Conservation (phyloP, 2,797 vertebrate genomes). For the Molossus alvarezi region DNA sequence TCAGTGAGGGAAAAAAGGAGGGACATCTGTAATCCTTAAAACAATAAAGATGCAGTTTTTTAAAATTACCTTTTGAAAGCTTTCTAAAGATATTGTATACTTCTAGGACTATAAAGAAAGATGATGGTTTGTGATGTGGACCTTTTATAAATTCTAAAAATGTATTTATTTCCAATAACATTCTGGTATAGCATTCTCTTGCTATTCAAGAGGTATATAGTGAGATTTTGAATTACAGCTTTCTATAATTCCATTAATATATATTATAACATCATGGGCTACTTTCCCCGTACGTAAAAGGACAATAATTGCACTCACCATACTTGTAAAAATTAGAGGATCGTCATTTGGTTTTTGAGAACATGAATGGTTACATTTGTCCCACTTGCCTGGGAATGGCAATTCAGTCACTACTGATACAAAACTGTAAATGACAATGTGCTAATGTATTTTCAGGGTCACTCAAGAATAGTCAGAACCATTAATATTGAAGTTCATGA, state of each 20-base stretch:
- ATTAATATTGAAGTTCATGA: slow-evolving; percentile 47
- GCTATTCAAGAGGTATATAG: not conserved
- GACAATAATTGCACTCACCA: not conserved
- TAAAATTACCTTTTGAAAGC: not conserved
- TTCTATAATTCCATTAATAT: slow-evolving; percentile 17
- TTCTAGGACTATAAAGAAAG: slow-evolving; percentile 25
- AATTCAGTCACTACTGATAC: not conserved
- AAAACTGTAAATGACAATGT: slow-evolving; percentile 23
- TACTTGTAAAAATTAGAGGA: not conserved
- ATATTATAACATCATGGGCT: not conserved
- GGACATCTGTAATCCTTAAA: too few species aligned
- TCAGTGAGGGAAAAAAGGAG: too few species aligned
- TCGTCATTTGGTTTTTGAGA: not conserved
- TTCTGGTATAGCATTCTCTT: not conserved
- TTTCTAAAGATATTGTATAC: not conserved
- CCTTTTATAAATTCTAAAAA: slow-evolving; percentile 63
- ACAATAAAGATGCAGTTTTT: too few species aligned
- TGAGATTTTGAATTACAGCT: slow-evolving; percentile 15
- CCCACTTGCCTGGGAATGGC: not conserved
- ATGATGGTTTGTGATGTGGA: not conserved
- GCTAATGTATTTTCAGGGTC: slow-evolving; percentile 57
- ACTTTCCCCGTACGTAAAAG: not conserved
- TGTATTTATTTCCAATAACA: not conserved
- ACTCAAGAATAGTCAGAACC: slow-evolving; percentile 52
- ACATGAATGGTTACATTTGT: not conserved